Evolutionary conservation across 2,888 invertebrate species (phyloP), one percentile per base, ranked within the genome.

Genomic region (Hoplodrina ambigua): DNA sequence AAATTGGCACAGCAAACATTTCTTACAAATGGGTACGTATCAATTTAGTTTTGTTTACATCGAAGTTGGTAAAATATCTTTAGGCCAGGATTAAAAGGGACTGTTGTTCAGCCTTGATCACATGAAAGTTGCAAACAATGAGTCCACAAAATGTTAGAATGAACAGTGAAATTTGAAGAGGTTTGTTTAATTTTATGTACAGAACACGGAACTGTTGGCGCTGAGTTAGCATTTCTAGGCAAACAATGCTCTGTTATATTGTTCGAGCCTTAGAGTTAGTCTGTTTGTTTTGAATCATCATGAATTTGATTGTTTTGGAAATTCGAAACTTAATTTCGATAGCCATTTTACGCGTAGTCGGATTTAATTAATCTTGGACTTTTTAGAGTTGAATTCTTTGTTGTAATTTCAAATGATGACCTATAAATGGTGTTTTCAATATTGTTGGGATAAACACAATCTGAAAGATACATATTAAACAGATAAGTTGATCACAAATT

Each of bases 41-140:
- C 8, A 33, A 57, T 5, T 58, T n/a, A 52, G 8, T 69, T 15
- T 6, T 19, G n/a, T 68, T 41, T 4, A 44, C 44, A 41, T 1
- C 1, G 33, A 30, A 70, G 10, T 19, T 41, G 5, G 8, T 17
- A 10, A 20, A 49, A 11, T 59, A 37, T 13, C 10, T 11, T 30
- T 15, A 41, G 15, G 25, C 37, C n/a, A 41, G n/a, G 19, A 33
- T 37, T 52, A 44, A 49, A 41, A 53, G 30, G 30, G n/a, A 33
- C 10, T 17, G 41, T 70, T 44, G 46, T 46, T 13, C 17, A 53
- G 6, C 52, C 13, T 10, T 53, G 53, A 30, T 50, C 49, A 41
- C 37, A 52, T 30, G 44, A 61, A 57, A 64, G 56, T 68, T 54
- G 55, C 37, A 0, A 4, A 70, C 54, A 70, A 65, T 71, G 50